Conservation (phyloP, 2,113 vertebrate species). For the Catagonus wagneri region DNA sequence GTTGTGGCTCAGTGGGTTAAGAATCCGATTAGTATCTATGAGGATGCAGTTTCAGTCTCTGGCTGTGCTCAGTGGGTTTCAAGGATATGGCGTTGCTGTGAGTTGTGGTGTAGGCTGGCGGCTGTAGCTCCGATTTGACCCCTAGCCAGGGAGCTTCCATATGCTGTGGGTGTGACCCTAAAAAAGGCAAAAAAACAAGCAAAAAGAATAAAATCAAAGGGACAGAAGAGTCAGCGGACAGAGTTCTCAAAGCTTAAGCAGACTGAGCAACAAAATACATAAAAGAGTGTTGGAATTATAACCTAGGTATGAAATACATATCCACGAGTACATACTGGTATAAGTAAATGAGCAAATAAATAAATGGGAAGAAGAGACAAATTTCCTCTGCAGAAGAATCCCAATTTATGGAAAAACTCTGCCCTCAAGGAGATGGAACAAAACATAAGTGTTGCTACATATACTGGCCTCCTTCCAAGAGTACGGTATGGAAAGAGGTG, state of each 20-base stretch:
- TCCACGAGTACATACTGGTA: neutral
- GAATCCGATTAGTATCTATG: too few relatives aligned
- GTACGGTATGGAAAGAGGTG: neutral
- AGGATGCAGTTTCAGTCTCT: too few relatives aligned
- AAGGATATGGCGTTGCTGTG: too few relatives aligned
- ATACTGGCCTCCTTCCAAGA: neutral
- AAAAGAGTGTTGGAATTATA: neutral
- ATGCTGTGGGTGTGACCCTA: too few relatives aligned
- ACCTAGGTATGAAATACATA: neutral
- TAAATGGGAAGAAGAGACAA: neutral
- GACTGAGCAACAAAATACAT: neutral
- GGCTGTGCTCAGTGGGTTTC: too few relatives aligned
- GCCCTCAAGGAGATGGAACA: neutral
- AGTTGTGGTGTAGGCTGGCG: too few relatives aligned
- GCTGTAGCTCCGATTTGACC: too few relatives aligned
- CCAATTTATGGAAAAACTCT: neutral
- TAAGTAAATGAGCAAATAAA: neutral
- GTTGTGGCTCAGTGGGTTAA: too few relatives aligned
- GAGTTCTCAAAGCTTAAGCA: neutral
- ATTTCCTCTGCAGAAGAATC: neutral
- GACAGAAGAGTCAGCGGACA: neutral
- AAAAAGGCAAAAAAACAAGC: too few relatives aligned
- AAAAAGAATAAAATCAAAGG: neutral
- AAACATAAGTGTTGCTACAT: neutral
- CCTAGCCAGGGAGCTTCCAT: too few relatives aligned